A percentile compares a stretch with the other conserved stretches of the same genome.
Conservation (phyloP, 2,113 vertebrate species). For the Channa maculata region DNA sequence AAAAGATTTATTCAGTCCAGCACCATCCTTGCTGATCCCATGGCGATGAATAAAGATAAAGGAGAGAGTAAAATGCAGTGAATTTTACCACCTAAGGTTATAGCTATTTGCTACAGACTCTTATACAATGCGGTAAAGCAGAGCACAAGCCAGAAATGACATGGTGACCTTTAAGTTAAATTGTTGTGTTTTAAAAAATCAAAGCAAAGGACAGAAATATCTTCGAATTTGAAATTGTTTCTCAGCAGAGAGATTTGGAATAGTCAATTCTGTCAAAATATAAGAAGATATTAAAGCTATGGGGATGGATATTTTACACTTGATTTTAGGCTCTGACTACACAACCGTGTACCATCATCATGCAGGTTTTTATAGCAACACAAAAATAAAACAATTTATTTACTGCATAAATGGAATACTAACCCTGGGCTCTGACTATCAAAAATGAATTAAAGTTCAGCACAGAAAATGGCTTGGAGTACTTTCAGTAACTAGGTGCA, state of each 20-base stretch:
- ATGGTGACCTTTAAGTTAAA: neutral
- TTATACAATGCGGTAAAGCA: slow-evolving; percentile 23
- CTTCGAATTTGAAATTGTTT: neutral
- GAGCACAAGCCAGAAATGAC: neutral
- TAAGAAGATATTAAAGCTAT: neutral
- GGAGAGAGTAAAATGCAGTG: slow-evolving; percentile 34
- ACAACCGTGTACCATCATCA: neutral
- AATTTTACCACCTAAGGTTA: slow-evolving; percentile 46
- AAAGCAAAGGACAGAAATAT: neutral
- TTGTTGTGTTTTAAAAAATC: slow-evolving; percentile 3
- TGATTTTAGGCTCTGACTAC: neutral
- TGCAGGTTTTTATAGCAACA: neutral
- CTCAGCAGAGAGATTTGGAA: neutral
- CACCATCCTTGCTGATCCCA: slow-evolving; percentile 44
- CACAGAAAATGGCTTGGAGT: slow-evolving; percentile 27
- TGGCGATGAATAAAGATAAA: slow-evolving; percentile 34
- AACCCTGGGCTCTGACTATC: neutral
- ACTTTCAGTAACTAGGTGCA: slow-evolving; percentile 29
- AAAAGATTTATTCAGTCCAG: slow-evolving; percentile 62
- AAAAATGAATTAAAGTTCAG: slow-evolving; percentile 33
- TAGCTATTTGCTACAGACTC: slow-evolving; percentile 20
- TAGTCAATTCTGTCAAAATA: neutral
- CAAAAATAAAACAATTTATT: neutral
- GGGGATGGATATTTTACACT: neutral
- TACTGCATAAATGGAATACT: neutral